Percentiles rank a stretch among this genome's conserved stretches.
Conservation (phyloP, 2,113 vertebrate genomes). For the Cyanoramphus novaezelandiae region DNA sequence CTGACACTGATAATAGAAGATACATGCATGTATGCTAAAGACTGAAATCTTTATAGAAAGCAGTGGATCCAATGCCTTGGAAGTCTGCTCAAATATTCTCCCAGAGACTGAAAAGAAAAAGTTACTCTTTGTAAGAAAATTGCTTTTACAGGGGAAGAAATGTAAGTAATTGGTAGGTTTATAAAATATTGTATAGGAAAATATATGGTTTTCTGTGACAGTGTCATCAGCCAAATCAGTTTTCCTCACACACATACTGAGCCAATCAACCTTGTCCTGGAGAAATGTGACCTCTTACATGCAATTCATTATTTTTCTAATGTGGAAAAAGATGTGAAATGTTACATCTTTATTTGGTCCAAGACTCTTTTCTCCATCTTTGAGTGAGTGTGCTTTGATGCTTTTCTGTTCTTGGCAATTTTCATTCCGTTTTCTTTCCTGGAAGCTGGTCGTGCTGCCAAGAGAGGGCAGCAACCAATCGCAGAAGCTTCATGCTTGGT, state of each 20-base stretch:
- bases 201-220: neutral
- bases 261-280: neutral
- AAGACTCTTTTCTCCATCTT: neutral
- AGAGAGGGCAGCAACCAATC: conserved; percentile 18
- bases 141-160: neutral
- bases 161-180: neutral
- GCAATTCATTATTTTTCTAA: neutral
- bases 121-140: neutral
- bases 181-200: neutral
- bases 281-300: neutral
- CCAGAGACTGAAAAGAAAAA: neutral
- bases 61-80: neutral
- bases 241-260: neutral
- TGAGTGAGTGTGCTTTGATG: neutral
- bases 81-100: neutral
- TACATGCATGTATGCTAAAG: neutral
- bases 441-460: neutral
- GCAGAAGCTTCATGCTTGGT: neutral
- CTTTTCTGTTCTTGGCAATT: neutral
- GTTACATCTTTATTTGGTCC: neutral
- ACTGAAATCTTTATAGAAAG: neutral
- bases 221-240: neutral
- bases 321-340: neutral
- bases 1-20: neutral
- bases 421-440: neutral